Percentiles rank a stretch among this genome's conserved stretches.
Conservation (phyloP, 2,888 invertebrate species). For the Stenodera caucasica region DNA sequence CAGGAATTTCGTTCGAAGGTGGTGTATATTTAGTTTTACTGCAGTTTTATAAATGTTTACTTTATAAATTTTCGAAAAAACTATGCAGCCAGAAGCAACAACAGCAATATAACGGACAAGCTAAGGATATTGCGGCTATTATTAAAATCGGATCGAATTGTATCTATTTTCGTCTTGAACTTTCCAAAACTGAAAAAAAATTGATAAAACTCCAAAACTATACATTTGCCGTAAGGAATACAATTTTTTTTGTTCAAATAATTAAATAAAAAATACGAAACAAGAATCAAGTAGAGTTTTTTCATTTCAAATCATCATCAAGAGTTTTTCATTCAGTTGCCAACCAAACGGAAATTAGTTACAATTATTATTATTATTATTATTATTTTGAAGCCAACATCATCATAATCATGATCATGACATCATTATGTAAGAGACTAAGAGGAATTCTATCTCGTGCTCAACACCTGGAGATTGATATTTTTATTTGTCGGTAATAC, state of each 20-base stretch:
- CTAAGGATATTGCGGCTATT: constrained; percentile 5
- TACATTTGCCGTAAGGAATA: too few relatives aligned
- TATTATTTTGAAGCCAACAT: background rate
- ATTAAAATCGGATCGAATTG: constrained; percentile 7
- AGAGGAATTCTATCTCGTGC: background rate
- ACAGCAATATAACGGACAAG: background rate
- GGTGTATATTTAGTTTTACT: constrained; percentile 8
- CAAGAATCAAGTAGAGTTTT: background rate
- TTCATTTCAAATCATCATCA: background rate
- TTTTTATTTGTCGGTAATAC: background rate
- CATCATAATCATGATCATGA: background rate
- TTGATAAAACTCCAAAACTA: too few relatives aligned
- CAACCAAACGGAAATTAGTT: constrained; percentile 2
- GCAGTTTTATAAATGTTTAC: constrained; percentile 6
- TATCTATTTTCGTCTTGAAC: background rate
- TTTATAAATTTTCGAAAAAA: background rate
- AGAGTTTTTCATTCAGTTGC: background rate
- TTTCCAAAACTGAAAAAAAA: background rate
- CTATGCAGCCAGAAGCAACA: background rate
- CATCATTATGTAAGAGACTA: constrained; percentile 5
- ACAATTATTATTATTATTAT: background rate
- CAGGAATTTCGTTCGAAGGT: constrained; percentile 5
- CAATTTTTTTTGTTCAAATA: too few relatives aligned
- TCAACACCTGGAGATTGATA: background rate
- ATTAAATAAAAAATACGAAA: too few relatives aligned